Evolutionary conservation across 2,888 invertebrate species (phyloP), one percentile per base, ranked within the genome.

Genomic region (Tethea ocularis): DNA sequence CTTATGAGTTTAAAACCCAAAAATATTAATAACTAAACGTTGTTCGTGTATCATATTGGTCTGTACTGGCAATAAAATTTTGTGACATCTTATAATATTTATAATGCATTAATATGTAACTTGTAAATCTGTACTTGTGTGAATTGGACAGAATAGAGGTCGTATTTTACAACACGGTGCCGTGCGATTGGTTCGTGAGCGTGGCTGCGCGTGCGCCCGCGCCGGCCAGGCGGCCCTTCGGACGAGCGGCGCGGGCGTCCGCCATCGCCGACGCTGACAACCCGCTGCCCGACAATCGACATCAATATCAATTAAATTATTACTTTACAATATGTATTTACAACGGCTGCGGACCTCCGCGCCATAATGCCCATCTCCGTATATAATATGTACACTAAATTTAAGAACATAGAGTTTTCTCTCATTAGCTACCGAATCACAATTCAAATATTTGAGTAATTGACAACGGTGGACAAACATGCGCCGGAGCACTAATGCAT

Each of bases 361-460:
- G 86, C 85, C 89, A 82, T 91, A 93, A 92, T 92, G 92, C 93
- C 93, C 93, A 88, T 87, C 88, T 92, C 89, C 90, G 84, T 87
- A 89, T 89, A 87, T 90, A 87, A 88, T 92, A 92, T 92, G 80
- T 92, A 92, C 92, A 92, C 86, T 91, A 89, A 81, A 88, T 89
- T 89, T 88, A 91, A 91, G 90, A 91, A 87, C 90, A 90, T 91
- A 90, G 86, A 84, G 83, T 88, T 91, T 87, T 93, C 91, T 92
- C 91, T 91, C 92, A 88, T 91, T 92, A 93, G 91, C 92, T 93
- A 93, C 91, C 91, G 89, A 92, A 93, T 93, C 93, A 93, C 93
- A 93, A 91, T 92, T 91, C 88, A 90, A 89, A 89, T 91, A 89
- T 89, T 88, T 87, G 89, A 91, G 89, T 93, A 93, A 93, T 93